Evolutionary conservation across 2,888 invertebrate genomes (phyloP), one percentile per base, ranked within the genome.

Genomic region (Timema podura): DNA sequence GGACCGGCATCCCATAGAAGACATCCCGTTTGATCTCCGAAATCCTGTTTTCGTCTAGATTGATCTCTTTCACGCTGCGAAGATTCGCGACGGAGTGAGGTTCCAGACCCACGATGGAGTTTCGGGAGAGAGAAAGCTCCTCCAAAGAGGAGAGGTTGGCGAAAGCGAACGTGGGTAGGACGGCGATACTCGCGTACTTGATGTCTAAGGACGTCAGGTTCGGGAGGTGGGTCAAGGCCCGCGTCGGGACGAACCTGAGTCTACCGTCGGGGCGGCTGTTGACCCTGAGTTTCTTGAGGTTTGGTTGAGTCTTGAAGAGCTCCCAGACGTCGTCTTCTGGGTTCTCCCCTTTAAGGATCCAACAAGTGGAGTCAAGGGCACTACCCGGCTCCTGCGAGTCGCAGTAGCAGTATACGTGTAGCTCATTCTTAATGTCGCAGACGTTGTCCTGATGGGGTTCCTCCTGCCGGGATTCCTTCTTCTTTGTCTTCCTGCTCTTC

Each of bases 361-460:
- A 88, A 79, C 93, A 94, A 80, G 90, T 91, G 65, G 90, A 91
- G 76, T 89, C 88, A 61, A 89, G 88, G 44, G 89, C 90, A 77
- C 86, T 83, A 51, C 79, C 78, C 71, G 83, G 82, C 70, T 84
- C 83, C 65, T 84, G 83, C 69, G 84, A 85, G 76, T 88, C 86
- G 78, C 91, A 91, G 79, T 88, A 86, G 80, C 91, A 91, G 76
- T 86, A 59, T 2, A 59, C 59, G 59, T 59, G 11, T 30, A 59
- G 45, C 59, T 59, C 59, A 0, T 8, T 44, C 59, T 59, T 8
- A 30, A 59, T 30, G 59, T 59, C 59, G 16, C 59, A 59, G 59
- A 59, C 45, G 59, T 59, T 59, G 44, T 59, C 59, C 59, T 59
- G 30, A 30, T 30, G 44, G 30, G 59, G 59, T 16, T 8, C 44